Conservation (phyloP, 2,113 vertebrate genomes). For the Oophaga pumilio region DNA sequence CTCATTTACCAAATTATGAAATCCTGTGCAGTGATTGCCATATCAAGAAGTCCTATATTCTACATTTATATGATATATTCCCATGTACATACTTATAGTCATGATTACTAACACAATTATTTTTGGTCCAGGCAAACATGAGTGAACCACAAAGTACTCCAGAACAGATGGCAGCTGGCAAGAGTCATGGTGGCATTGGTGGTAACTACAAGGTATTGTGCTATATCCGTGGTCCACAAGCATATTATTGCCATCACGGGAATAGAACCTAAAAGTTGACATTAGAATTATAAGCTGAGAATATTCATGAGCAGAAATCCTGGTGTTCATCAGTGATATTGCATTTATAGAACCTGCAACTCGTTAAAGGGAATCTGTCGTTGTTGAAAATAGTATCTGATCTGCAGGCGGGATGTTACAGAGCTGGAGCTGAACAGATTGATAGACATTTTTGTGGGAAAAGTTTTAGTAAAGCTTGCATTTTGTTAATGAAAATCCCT, state of each 20-base stretch:
- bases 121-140: constrained; percentile 69
- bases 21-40: not conserved
- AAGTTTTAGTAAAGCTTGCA: no score
- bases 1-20: not conserved
- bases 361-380: no score
- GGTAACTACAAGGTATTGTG: constrained; percentile 82
- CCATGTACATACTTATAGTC: not conserved
- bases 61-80: not conserved
- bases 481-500: no score
- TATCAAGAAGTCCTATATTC: not conserved
- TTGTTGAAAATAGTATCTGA: no score
- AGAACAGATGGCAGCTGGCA: constrained; percentile 80
- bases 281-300: not conserved
- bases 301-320: not conserved
- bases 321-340: no score
- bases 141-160: constrained; percentile 79
- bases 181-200: constrained; percentile 77
- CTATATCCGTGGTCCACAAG: not conserved
- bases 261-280: not conserved
- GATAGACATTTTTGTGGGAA: no score
- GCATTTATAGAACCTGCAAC: no score
- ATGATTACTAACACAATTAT: not conserved
- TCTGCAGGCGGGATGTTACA: no score
- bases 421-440: no score
- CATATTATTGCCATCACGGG: not conserved